These are phyloP conservation scores for Leguminivora glycinivorella DNA, from an alignment of 1,140 invertebrate species.

Conservation along the genomic window DNA sequence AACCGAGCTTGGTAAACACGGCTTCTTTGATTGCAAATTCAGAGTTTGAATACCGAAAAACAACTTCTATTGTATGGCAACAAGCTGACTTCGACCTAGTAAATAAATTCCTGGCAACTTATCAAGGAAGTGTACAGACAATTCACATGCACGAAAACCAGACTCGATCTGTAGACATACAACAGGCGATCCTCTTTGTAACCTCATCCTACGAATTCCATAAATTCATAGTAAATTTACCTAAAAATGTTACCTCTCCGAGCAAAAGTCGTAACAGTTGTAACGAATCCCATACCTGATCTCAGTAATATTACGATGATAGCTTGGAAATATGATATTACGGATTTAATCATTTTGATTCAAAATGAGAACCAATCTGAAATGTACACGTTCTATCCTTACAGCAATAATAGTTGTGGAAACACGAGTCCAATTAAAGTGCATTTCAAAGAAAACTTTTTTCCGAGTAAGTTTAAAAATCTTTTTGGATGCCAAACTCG, in stretches of 20 bases:
- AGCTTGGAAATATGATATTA: slow-evolving; percentile 14
- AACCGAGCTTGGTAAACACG: neutral
- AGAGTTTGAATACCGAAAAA: neutral
- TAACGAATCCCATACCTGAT: neutral
- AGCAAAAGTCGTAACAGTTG: slow-evolving; percentile 8
- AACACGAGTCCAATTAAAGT: slow-evolving; percentile 40
- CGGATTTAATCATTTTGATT: neutral
- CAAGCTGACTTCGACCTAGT: slow-evolving; percentile 33
- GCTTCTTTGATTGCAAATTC: neutral
- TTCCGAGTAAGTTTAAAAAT: slow-evolving; percentile 53
- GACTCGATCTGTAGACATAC: slow-evolving; percentile 35
- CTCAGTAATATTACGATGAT: neutral
- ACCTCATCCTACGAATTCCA: slow-evolving; percentile 8
- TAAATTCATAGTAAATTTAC: neutral
- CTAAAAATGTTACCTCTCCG: neutral
- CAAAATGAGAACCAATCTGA: neutral
- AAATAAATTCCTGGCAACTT: slow-evolving; percentile 37
- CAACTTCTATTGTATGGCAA: slow-evolving; percentile 40
- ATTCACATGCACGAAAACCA: slow-evolving; percentile 27
- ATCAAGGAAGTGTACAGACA: slow-evolving; percentile 37
- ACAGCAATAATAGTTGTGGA: slow-evolving; percentile 42
- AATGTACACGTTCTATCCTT: slow-evolving; percentile 50
- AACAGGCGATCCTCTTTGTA: slow-evolving; percentile 49
- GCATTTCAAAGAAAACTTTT: slow-evolving; percentile 36
- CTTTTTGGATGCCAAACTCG: slow-evolving; percentile 53